Conservation (phyloP, 2,113 vertebrate species). For the Thamnaconus septentrionalis region DNA sequence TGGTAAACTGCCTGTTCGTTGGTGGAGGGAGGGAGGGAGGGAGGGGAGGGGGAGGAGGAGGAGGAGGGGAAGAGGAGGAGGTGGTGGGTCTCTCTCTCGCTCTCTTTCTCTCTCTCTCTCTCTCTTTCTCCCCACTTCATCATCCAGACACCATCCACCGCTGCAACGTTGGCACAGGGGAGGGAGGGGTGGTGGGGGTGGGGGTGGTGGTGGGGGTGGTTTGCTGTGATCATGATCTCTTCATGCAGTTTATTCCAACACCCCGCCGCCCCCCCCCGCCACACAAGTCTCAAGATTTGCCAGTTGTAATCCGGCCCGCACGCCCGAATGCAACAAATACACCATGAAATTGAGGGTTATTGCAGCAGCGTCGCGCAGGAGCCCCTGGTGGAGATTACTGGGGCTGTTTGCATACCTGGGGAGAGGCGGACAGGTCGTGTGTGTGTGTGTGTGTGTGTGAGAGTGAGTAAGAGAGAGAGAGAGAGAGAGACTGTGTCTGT, state of each 20-base stretch:
- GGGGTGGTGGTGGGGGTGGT: background rate
- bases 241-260: conserved; percentile 60
- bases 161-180: conserved; percentile 29
- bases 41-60: no score
- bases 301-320: conserved; percentile 74
- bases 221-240: conserved; percentile 60
- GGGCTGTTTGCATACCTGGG: conserved; percentile 54
- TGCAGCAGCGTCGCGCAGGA: conserved; percentile 62
- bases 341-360: conserved; percentile 80
- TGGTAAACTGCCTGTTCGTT: conserved; percentile 76
- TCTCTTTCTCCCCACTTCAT: conserved; percentile 26
- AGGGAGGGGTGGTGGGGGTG: conserved; percentile 21
- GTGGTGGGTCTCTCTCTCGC: no score
- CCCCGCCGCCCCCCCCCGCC: background rate
- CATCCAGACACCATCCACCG: conserved; percentile 34
- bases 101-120: no score
- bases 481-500: background rate
- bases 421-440: conserved; percentile 9
- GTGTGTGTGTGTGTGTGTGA: background rate
- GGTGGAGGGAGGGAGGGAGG: conserved; percentile 39
- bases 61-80: no score
- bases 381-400: conserved; percentile 50
- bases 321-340: conserved; percentile 77
- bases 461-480: background rate
- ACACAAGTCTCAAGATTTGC: conserved; percentile 70